Evolutionary conservation across 2,888 invertebrate genomes (phyloP).

Genomic region (Cacoxenus indagator): DNA sequence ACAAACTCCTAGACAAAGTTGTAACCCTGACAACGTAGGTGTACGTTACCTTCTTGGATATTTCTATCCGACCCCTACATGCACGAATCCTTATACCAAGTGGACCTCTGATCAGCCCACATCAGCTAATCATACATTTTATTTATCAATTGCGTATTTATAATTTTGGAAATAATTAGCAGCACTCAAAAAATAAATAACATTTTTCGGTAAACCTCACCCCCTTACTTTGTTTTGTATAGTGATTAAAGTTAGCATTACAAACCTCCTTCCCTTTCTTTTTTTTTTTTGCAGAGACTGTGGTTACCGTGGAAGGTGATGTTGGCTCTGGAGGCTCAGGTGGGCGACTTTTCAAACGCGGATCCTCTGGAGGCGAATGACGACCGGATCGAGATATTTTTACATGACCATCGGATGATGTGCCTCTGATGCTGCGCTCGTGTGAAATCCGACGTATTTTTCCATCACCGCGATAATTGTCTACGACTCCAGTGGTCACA

Average conservation of each 20-base stretch:
- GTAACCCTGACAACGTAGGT: no score
- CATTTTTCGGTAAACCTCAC: no score
- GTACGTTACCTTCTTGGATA: no score
- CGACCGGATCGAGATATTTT: conserved; percentile 65
- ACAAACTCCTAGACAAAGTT: no score
- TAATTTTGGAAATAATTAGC: background rate
- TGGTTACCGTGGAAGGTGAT: conserved; percentile 59
- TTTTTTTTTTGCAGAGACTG: conserved; percentile 64
- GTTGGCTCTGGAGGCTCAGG: conserved; percentile 73
- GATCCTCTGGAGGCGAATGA: conserved; percentile 74
- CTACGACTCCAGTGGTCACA: conserved; percentile 39
- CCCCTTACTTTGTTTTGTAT: no score
- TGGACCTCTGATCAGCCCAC: no score
- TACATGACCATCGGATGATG: conserved; percentile 58
- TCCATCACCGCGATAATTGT: conserved; percentile 68
- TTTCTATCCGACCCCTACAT: no score
- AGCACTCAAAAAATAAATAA: background rate
- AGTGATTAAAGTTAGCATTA: background rate
- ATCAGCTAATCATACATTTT: no score
- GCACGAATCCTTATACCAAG: no score
- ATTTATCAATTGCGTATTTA: background rate
- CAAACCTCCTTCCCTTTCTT: conserved; percentile 72
- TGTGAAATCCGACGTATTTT: conserved; percentile 59
- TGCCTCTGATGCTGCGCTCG: conserved; percentile 57
- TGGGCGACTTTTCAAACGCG: conserved; percentile 73